Conservation (phyloP, 2,888 invertebrate genomes). For the Diloba caeruleocephala region DNA sequence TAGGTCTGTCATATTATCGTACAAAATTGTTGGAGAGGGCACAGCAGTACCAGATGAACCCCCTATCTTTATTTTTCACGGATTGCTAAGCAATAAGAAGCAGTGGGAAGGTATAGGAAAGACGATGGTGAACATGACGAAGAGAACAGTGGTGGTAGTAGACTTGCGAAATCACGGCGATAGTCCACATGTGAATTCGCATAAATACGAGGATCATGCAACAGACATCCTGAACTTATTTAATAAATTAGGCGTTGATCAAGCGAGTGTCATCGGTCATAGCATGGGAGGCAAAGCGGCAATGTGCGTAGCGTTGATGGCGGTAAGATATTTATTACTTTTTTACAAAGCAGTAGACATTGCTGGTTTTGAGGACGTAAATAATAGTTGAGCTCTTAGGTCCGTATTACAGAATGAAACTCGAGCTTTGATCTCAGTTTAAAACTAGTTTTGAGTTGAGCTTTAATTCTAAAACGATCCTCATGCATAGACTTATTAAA, state of each 20-base stretch:
- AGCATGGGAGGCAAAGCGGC: conserved; percentile 97
- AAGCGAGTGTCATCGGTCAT: conserved; percentile 94
- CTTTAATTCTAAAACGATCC: too few relatives aligned
- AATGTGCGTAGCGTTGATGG: conserved; percentile 93
- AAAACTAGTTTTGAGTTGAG: too few relatives aligned
- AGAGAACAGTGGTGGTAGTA: conserved; percentile 93
- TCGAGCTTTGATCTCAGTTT: too few relatives aligned
- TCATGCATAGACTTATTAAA: too few relatives aligned
- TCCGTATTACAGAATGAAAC: too few relatives aligned
- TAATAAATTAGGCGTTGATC: conserved; percentile 88
- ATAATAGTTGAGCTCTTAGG: too few relatives aligned
- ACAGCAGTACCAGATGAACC: conserved; percentile 58
- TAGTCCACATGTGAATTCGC: conserved; percentile 93
- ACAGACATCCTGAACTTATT: conserved; percentile 92
- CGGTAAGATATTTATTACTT: conserved; percentile 76
- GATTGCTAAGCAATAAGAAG: conserved; percentile 95
- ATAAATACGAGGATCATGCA: conserved; percentile 93
- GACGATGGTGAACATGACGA: conserved; percentile 91
- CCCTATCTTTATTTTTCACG: conserved; percentile 91
- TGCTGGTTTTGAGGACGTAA: too few relatives aligned
- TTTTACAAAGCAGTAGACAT: background rate
- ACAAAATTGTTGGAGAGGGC: conserved; percentile 70
- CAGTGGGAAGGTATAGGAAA: conserved; percentile 96
- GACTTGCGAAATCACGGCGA: conserved; percentile 98
- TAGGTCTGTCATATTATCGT: conserved; percentile 71